These are phyloP conservation scores for Athripsodes cinereus DNA, from an alignment of 2,888 invertebrate genomes.

Conservation along the genomic window DNA sequence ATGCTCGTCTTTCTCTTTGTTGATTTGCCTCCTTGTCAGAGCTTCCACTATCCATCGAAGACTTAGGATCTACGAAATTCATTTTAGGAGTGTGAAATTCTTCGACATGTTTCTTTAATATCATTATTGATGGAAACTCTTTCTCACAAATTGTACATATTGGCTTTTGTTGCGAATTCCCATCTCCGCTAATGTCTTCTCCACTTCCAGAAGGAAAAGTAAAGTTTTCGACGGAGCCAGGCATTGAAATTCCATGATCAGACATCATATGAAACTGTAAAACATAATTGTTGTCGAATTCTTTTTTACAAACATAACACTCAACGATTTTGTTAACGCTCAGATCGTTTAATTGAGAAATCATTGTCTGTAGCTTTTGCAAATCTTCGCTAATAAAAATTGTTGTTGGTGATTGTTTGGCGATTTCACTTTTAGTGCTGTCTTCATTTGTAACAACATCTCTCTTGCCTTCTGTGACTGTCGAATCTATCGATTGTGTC, in stretches of 20 bases:
- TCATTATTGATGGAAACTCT: constrained; percentile 52
- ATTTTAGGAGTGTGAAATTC: constrained; percentile 54
- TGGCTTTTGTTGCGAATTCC: constrained; percentile 36
- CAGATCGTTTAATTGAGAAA: constrained; percentile 77
- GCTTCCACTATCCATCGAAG: constrained; percentile 17
- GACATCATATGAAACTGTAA: constrained; percentile 63
- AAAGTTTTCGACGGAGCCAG: constrained; percentile 36
- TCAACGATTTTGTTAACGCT: constrained; percentile 53
- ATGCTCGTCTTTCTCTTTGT: constrained; percentile 51
- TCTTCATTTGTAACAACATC: constrained; percentile 31
- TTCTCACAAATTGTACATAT: constrained; percentile 41
- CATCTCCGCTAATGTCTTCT: constrained; percentile 37
- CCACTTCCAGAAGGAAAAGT: constrained; percentile 26
- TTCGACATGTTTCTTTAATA: constrained; percentile 61
- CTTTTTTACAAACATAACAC: constrained; percentile 66
- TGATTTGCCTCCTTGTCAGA: constrained; percentile 33
- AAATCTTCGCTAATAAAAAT: constrained; percentile 76
- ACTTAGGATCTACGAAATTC: constrained; percentile 32
- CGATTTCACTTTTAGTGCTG: constrained; percentile 28
- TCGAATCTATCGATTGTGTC: constrained; percentile 30
- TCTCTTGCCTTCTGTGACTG: constrained; percentile 33
- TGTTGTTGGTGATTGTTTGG: constrained; percentile 31
- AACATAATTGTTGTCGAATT: constrained; percentile 65
- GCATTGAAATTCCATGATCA: constrained; percentile 55
- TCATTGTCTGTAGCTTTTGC: constrained; percentile 86